phyloP scores from a whole-genome alignment of 1,140 invertebrate species.

The Trissolcus basalis region DNA sequence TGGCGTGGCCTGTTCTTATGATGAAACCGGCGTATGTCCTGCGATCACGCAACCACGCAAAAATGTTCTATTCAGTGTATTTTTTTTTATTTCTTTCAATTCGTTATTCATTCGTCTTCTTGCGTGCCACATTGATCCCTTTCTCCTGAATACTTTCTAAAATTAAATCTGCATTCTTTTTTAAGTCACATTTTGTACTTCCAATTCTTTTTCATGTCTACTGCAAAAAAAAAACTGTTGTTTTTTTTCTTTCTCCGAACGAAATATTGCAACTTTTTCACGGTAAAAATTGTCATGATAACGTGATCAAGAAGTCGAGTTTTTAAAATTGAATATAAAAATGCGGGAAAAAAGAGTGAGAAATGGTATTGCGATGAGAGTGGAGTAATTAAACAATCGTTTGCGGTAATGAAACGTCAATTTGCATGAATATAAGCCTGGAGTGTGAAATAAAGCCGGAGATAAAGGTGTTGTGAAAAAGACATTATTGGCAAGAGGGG shows the following conservation, averaged over 20 bases:
- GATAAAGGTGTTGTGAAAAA: slow-evolving; percentile 20
- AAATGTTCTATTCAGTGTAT: slow-evolving; percentile 12
- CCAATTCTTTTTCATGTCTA: no score
- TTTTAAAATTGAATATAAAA: no score
- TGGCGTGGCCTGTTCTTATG: slow-evolving; percentile 15
- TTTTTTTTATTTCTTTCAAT: neutral
- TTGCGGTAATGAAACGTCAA: slow-evolving; percentile 3
- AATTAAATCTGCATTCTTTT: no score
- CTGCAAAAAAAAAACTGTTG: no score
- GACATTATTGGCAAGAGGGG: slow-evolving; percentile 6
- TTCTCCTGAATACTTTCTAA: neutral
- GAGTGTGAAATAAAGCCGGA: slow-evolving; percentile 8
- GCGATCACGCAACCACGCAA: slow-evolving; percentile 29
- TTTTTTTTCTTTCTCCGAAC: no score
- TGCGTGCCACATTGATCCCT: neutral
- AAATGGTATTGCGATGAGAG: no score
- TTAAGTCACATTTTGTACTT: no score
- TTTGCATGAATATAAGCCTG: slow-evolving; percentile 5
- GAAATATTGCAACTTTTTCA: no score
- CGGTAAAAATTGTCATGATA: no score
- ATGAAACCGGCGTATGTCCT: slow-evolving; percentile 27
- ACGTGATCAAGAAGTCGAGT: no score
- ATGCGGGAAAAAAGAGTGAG: no score
- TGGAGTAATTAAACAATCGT: slow-evolving; percentile 6
- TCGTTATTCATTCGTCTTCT: slow-evolving; percentile 2